phyloP scores from a whole-genome alignment of 2,888 invertebrate species.

The Eristalis arbustorum region DNA sequence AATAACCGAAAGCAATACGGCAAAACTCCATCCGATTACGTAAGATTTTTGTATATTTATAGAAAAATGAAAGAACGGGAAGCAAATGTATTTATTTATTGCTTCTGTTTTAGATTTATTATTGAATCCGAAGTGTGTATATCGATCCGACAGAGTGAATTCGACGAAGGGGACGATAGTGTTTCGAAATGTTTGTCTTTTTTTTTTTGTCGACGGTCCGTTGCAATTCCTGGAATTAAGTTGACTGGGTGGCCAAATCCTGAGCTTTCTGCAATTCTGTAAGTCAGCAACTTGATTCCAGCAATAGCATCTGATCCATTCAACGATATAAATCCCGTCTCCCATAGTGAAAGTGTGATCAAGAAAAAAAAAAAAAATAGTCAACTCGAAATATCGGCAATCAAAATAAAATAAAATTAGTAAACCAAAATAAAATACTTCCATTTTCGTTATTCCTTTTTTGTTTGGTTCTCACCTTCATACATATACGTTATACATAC shows the following conservation, averaged over 20 bases:
- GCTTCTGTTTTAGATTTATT: background rate
- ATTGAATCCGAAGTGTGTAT: conserved; percentile 26
- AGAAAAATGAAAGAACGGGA: conserved; percentile 26
- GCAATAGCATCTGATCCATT: conserved; percentile 77
- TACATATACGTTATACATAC: background rate
- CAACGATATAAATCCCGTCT: conserved; percentile 51
- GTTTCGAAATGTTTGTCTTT: background rate
- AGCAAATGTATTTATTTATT: background rate
- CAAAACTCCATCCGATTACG: conserved; percentile 59
- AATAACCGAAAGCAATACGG: conserved; percentile 61
- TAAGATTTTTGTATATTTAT: conserved; percentile 62
- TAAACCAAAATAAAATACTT: conserved; percentile 32
- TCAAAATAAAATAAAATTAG: background rate
- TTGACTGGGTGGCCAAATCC: conserved; percentile 80
- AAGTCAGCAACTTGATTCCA: conserved; percentile 81
- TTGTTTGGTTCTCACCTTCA: background rate
- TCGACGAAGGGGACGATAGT: conserved; percentile 36
- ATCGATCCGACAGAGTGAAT: conserved; percentile 38
- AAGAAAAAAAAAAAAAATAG: background rate
- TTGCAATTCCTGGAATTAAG: conserved; percentile 81
- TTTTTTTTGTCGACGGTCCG: conserved; percentile 70
- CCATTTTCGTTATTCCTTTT: conserved; percentile 38
- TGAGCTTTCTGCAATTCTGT: conserved; percentile 74
- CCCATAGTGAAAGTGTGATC: conserved; percentile 39
- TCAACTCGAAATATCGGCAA: background rate